These are phyloP conservation scores for Epinephelus malabaricus DNA, from an alignment of 2,797 vertebrate genomes.

Conservation along the genomic window DNA sequence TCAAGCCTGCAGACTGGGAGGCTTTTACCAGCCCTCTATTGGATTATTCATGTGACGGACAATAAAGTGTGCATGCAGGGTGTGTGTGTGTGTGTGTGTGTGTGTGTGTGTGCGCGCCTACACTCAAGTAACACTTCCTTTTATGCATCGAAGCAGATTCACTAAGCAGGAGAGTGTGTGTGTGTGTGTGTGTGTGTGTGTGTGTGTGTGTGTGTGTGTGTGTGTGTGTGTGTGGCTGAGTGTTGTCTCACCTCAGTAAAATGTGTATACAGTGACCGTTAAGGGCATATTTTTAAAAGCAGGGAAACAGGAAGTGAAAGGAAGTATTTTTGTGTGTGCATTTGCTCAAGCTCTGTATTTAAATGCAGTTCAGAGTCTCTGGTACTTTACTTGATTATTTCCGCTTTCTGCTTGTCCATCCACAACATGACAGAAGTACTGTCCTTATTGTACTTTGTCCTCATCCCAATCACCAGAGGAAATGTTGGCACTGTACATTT, in stretches of 20 bases:
- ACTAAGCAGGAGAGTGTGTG: background rate
- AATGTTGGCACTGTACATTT: too few species aligned
- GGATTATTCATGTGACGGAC: conserved; percentile 72
- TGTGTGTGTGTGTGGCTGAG: too few species aligned
- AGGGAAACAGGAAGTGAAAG: background rate
- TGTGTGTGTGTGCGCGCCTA: conserved; percentile 17
- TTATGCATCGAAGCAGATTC: conserved; percentile 30
- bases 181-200: background rate
- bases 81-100: conserved; percentile 17
- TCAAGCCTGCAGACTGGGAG: conserved; percentile 54
- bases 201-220: background rate
- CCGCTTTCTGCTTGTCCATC: too few species aligned
- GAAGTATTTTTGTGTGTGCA: background rate
- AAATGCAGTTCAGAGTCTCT: background rate
- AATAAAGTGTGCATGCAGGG: conserved; percentile 18
- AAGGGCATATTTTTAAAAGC: too few species aligned
- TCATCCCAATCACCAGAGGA: background rate
- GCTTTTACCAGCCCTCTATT: conserved; percentile 63
- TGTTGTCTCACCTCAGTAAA: too few species aligned
- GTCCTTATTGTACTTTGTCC: background rate
- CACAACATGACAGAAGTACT: background rate
- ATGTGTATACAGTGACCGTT: too few species aligned
- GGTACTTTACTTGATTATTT: background rate
- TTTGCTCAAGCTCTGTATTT: too few species aligned
- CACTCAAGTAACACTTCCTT: conserved; percentile 10